Conservation (phyloP, 2,888 invertebrate species). For the Andricus quercusramuli region DNA sequence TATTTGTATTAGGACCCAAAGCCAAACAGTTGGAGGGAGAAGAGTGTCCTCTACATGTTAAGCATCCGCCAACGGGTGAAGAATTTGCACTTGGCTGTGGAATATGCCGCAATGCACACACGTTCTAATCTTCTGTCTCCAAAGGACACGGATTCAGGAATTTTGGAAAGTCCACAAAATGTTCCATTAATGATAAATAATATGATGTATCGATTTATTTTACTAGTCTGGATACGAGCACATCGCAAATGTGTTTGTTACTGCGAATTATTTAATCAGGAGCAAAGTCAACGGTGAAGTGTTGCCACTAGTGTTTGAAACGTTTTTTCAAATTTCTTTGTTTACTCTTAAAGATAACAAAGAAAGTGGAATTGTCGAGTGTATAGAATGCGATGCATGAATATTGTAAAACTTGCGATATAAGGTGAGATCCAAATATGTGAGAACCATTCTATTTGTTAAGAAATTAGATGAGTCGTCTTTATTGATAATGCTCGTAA, state of each 20-base stretch:
- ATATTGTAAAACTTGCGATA: neutral
- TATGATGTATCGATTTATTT: neutral
- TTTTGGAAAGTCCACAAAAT: conserved; percentile 16
- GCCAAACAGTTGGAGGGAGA: conserved; percentile 95
- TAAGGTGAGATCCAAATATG: conserved; percentile 48
- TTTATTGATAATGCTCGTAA: conserved; percentile 61
- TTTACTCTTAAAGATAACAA: neutral
- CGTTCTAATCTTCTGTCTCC: conserved; percentile 83
- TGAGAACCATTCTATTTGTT: conserved; percentile 61
- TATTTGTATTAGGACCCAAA: conserved; percentile 87
- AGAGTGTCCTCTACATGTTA: conserved; percentile 96
- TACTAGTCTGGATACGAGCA: conserved; percentile 44
- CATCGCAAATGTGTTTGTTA: conserved; percentile 28
- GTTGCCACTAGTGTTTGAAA: conserved; percentile 27
- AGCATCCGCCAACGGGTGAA: conserved; percentile 98
- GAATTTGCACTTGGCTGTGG: conserved; percentile 99
- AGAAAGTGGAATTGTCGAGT: conserved; percentile 54
- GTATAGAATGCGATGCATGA: neutral
- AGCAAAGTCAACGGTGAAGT: conserved; percentile 30
- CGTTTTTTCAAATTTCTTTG: conserved; percentile 15
- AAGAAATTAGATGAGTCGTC: conserved; percentile 63
- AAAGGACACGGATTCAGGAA: conserved; percentile 1
- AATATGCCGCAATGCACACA: conserved; percentile 96
- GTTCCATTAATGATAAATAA: conserved; percentile 38
- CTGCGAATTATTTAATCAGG: neutral